These are phyloP conservation scores for Salarias fasciatus DNA, from an alignment of 2,797 vertebrate species.

Conservation along the genomic window DNA sequence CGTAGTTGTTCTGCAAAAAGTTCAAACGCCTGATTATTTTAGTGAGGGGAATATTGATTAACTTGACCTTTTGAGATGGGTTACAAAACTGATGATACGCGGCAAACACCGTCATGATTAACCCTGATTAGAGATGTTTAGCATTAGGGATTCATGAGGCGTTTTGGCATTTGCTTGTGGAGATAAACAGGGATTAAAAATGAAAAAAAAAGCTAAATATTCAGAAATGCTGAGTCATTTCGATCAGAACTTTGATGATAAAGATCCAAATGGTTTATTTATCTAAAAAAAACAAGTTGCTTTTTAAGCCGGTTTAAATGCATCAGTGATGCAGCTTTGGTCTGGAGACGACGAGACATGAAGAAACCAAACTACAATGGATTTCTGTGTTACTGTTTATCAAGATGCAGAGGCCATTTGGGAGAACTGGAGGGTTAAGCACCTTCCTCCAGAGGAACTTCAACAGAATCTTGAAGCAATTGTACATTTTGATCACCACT, in stretches of 20 bases:
- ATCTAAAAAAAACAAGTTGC: not conserved
- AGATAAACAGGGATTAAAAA: too few species aligned
- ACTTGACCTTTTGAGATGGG: constrained; percentile 57
- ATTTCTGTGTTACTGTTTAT: constrained; percentile 68
- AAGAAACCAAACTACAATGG: constrained; percentile 55
- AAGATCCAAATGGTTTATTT: not conserved
- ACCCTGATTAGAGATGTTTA: constrained; percentile 49
- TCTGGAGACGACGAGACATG: constrained; percentile 58
- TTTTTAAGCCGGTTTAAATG: constrained; percentile 30
- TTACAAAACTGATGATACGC: constrained; percentile 11
- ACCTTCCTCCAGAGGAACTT: constrained; percentile 65
- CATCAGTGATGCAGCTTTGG: constrained; percentile 21
- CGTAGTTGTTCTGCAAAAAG: constrained; percentile 40
- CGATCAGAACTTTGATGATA: not conserved
- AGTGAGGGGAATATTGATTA: constrained; percentile 48
- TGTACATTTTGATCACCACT: constrained; percentile 59
- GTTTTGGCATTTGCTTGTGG: constrained; percentile 21
- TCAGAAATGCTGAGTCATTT: too few species aligned
- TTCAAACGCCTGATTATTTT: constrained; percentile 57
- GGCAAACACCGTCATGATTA: constrained; percentile 47
- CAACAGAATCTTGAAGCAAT: constrained; percentile 51
- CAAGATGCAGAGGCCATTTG: constrained; percentile 52
- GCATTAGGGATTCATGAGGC: constrained; percentile 17
- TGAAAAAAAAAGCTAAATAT: too few species aligned
- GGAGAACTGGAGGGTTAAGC: constrained; percentile 65